A percentile compares a stretch with the other conserved stretches of the same genome.
Conservation (phyloP, 2,888 invertebrate species). For the Agonum fuliginosum region DNA sequence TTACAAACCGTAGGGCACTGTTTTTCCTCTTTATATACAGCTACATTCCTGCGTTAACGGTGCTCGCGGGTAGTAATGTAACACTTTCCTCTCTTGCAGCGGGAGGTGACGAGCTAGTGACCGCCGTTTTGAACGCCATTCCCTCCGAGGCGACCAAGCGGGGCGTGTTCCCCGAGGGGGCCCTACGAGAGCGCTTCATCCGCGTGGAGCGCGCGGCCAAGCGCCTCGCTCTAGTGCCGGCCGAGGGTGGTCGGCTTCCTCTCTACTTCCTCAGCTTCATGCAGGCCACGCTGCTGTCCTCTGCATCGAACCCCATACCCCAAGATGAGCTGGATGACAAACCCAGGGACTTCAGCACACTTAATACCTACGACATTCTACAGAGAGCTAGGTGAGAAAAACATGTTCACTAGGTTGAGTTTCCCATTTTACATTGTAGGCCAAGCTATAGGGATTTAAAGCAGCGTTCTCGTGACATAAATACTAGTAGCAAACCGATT, state of each 20-base stretch:
- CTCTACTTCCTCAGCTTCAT: slow-evolving; percentile 90
- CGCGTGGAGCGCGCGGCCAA: slow-evolving; percentile 87
- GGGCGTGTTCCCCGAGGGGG: slow-evolving; percentile 93
- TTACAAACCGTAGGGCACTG: too few relatives aligned
- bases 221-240: slow-evolving; percentile 90
- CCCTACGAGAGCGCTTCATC: slow-evolving; percentile 88
- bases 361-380: slow-evolving; percentile 92
- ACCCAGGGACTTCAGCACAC: slow-evolving; percentile 81
- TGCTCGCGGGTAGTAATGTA: too few relatives aligned
- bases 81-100: slow-evolving; percentile 71
- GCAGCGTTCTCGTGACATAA: too few relatives aligned
- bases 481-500: too few relatives aligned
- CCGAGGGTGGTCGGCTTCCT: slow-evolving; percentile 89
- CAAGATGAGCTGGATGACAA: slow-evolving; percentile 83
- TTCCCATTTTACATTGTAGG: too few relatives aligned
- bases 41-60: too few relatives aligned
- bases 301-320: slow-evolving; percentile 81
- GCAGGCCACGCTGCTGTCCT: slow-evolving; percentile 89
- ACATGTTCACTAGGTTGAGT: not conserved
- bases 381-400: slow-evolving; percentile 86
- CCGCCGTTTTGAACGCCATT: slow-evolving; percentile 84
- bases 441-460: too few relatives aligned
- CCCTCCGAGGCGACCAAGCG: slow-evolving; percentile 84
- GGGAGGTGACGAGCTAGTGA: slow-evolving; percentile 86
- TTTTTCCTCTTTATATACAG: too few relatives aligned